Evolutionary conservation across 2,888 invertebrate genomes (phyloP).

Genomic region (Tinea pellionella): DNA sequence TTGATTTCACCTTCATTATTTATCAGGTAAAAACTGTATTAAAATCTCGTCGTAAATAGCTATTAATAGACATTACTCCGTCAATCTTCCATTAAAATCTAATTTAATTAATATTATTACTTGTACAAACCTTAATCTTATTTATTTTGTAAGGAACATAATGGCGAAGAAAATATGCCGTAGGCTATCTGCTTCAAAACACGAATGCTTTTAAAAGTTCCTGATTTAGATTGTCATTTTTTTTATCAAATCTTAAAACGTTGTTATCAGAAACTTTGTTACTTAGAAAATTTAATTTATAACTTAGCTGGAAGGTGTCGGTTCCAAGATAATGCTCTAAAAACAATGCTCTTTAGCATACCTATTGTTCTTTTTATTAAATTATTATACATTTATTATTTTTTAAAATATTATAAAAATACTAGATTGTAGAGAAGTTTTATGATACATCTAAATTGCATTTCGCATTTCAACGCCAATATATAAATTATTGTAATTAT

Average conservation of each 20-base stretch:
- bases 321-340: not conserved
- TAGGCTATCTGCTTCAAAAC: not conserved
- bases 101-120: not conserved
- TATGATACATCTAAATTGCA: too few species aligned
- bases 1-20: too few species aligned
- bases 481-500: not conserved
- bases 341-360: not conserved
- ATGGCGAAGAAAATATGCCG: not conserved
- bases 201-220: conserved; percentile 2
- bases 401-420: too few species aligned
- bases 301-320: not conserved
- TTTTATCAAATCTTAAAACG: conserved; percentile 2
- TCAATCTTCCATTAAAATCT: not conserved
- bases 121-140: not conserved
- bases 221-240: not conserved
- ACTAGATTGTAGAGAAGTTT: too few species aligned
- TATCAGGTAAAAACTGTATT: too few species aligned
- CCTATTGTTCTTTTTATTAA: too few species aligned
- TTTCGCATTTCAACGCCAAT: too few species aligned
- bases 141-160: not conserved
- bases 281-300: not conserved
- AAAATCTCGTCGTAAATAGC: too few species aligned
- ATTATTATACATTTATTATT: too few species aligned
- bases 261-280: not conserved
- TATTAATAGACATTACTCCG: not conserved